Base-by-base conservation (phyloP, 2,797 vertebrate species). In the Enteromius trimaculatus region DNA sequence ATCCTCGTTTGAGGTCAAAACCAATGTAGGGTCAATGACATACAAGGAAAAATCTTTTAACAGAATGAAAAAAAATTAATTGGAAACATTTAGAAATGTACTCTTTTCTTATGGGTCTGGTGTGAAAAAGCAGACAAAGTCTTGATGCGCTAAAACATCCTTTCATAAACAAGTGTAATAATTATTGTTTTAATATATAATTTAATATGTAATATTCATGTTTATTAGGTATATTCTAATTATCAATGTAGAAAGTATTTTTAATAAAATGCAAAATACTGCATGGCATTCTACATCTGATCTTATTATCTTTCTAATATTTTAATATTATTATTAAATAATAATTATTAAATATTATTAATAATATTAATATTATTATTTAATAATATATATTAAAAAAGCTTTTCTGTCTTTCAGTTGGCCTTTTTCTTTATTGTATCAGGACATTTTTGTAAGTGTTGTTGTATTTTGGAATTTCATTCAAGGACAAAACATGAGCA, bases 1-100 rank as follows among this genome's bases (percentile, higher is more conserved):
- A 89, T 90, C 90, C 82, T 85, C 29, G 69, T 83, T 90, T 87
- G 29, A 81, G 91, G 84, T 88, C 88, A 88, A 88, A 90, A 92
- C 91, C 92, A 92, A 91, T 88, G 88, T 86, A 91, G 53, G 70
- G 76, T 74, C 81, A 74, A 34, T 72, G 19, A 55, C 49, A 37
- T 16, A 68, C 5, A 2, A 68, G 34, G 34, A 42, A 72, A 74
- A 53, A 9, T 26, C 0, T 69, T 68, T 69, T 42, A 69, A 69
- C n/a, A 19, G 8, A 72, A 51, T 51, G 4, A 3, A 31, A 29
- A 10, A 29, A 10, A 49, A 9, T 10, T 26, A 0, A 26, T 70
- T 47, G 16, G 4, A 72, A 49, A 31, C 4, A 0, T 10, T 72
- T 72, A 51, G 4, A 51, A 72, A 72, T 72, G 0, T 31, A 5